These are phyloP conservation scores for Dendrolimus pini DNA, from an alignment of 2,888 invertebrate genomes.

Conservation along the genomic window DNA sequence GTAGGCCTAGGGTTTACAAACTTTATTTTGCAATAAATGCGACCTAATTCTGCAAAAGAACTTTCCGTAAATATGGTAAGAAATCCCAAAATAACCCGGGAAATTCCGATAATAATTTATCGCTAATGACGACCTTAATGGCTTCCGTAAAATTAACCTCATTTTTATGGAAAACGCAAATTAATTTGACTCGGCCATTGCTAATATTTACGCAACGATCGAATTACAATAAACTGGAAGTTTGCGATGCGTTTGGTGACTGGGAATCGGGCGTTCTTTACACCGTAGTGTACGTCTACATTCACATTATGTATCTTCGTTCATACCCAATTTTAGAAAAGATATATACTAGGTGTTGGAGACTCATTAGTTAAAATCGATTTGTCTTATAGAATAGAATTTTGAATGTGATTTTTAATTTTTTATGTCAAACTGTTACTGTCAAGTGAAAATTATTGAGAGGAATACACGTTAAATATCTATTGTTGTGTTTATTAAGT, in stretches of 20 bases:
- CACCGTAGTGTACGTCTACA: slow-evolving; percentile 1
- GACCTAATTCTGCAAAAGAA: too few relatives aligned
- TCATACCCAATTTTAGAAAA: neutral
- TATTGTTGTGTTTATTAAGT: too few relatives aligned
- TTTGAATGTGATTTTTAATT: too few relatives aligned
- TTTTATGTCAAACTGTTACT: too few relatives aligned
- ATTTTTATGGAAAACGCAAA: neutral
- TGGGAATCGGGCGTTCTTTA: neutral
- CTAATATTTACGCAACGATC: slow-evolving; percentile 3
- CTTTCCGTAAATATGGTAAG: neutral
- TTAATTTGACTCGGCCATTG: slow-evolving; percentile 1
- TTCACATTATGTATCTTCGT: too few relatives aligned
- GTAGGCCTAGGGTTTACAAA: too few relatives aligned
- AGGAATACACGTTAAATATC: too few relatives aligned
- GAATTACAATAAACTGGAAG: slow-evolving; percentile 5
- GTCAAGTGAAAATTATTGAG: too few relatives aligned
- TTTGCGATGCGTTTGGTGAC: slow-evolving; percentile 1
- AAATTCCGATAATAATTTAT: neutral
- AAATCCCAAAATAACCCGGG: neutral
- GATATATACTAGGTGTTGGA: too few relatives aligned
- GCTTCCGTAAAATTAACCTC: neutral
- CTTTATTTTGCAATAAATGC: too few relatives aligned
- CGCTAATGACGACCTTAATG: neutral
- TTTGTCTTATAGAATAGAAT: too few relatives aligned
- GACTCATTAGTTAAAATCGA: too few relatives aligned